Evolutionary conservation across 2,113 vertebrate species (phyloP).

Genomic region (chimpanzee (Pan troglodytes)): DNA sequence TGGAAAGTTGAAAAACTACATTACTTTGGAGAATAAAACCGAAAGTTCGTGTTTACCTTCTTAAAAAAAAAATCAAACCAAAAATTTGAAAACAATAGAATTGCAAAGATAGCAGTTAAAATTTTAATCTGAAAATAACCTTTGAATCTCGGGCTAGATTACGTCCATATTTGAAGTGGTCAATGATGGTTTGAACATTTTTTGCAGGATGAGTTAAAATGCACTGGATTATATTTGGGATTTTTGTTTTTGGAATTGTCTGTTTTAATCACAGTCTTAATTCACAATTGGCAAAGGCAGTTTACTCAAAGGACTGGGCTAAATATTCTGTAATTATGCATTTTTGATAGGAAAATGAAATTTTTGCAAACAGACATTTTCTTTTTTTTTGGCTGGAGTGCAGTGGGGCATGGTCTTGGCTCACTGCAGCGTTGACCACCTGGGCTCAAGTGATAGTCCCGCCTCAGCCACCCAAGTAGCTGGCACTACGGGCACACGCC

Average conservation of each 20-base stretch:
- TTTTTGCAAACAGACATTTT: not conserved
- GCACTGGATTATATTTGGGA: not conserved
- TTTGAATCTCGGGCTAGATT: slow-evolving; percentile 23
- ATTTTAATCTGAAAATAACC: slow-evolving; percentile 31
- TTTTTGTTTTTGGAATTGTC: slow-evolving; percentile 44
- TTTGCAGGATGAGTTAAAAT: slow-evolving; percentile 11
- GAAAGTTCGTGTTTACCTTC: slow-evolving; percentile 33
- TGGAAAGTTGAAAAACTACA: not conserved
- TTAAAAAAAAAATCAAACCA: not conserved
- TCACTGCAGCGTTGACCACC: no score
- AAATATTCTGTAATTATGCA: not conserved
- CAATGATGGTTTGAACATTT: slow-evolving; percentile 17
- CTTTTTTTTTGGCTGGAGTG: no score
- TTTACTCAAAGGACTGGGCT: not conserved
- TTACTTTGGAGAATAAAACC: slow-evolving; percentile 65
- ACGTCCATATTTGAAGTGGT: slow-evolving; percentile 58
- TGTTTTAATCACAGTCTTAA: slow-evolving; percentile 31
- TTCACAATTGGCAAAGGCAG: not conserved
- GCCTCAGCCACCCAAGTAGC: no score
- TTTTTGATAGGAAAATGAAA: slow-evolving; percentile 49
- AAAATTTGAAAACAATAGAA: not conserved
- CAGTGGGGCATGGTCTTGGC: no score
- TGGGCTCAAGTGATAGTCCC: no score
- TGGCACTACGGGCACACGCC: no score
- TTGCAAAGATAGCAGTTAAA: slow-evolving; percentile 33